These are phyloP conservation scores for Bergia puertoricense DNA, from an alignment of 92 coral and sea anemone species.

Conservation along the genomic window DNA sequence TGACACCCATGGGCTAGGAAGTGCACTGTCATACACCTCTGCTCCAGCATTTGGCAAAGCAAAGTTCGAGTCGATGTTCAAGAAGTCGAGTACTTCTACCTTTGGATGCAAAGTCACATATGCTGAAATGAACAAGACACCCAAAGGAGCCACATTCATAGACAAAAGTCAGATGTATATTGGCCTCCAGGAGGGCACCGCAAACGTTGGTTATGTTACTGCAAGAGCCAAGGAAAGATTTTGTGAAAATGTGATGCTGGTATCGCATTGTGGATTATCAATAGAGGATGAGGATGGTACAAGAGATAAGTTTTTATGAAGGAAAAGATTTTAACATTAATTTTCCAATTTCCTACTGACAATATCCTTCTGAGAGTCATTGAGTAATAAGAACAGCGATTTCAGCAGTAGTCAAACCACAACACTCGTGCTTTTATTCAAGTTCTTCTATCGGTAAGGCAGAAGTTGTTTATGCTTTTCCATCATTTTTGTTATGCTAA, in stretches of 20 bases:
- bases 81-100: not conserved
- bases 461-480: too few relatives aligned
- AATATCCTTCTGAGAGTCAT: too few relatives aligned
- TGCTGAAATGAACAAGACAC: slow-evolving; percentile 24
- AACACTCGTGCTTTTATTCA: too few relatives aligned
- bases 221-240: slow-evolving; percentile 34
- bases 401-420: too few relatives aligned
- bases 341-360: not conserved
- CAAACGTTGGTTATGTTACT: slow-evolving; percentile 23
- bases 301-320: not conserved
- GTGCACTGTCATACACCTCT: slow-evolving; percentile 38
- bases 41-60: slow-evolving; percentile 23
- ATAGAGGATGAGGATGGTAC: not conserved
- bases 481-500: too few relatives aligned
- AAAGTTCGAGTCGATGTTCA: slow-evolving; percentile 13
- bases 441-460: too few relatives aligned
- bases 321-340: not conserved
- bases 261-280: slow-evolving; percentile 37
- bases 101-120: slow-evolving; percentile 16
- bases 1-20: not conserved
- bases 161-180: slow-evolving; percentile 40
- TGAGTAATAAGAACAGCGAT: too few relatives aligned
- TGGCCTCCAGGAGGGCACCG: slow-evolving; percentile 30
- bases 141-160: slow-evolving; percentile 25
- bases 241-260: not conserved